These are phyloP conservation scores for Lynx canadensis DNA, from an alignment of 2,113 vertebrate species.

Conservation along the genomic window DNA sequence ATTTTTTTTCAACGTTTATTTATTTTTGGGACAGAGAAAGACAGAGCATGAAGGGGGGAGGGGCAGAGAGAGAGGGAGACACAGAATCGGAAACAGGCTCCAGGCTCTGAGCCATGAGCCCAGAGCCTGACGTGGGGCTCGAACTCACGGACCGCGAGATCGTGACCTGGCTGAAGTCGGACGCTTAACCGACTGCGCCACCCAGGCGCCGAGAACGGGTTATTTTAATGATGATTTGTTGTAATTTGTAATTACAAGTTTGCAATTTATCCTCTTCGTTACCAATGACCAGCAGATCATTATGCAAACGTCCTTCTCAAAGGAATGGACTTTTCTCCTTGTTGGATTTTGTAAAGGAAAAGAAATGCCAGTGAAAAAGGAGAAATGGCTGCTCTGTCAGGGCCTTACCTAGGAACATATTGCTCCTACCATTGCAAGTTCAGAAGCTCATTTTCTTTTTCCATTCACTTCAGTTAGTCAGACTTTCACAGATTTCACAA, in stretches of 20 bases:
- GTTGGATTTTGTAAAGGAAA: neutral
- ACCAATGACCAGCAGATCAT: neutral
- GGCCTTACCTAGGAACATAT: neutral
- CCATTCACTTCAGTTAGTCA: neutral
- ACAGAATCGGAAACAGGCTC: too few relatives aligned
- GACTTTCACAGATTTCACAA: neutral
- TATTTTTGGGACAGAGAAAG: too few relatives aligned
- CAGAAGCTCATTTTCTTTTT: neutral
- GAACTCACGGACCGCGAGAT: too few relatives aligned
- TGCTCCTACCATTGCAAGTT: neutral
- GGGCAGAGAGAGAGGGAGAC: too few relatives aligned
- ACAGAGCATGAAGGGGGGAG: too few relatives aligned
- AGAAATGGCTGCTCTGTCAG: neutral
- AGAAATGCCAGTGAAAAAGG: neutral
- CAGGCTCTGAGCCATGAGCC: too few relatives aligned
- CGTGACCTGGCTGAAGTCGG: too few relatives aligned
- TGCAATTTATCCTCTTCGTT: neutral
- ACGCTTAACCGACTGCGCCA: too few relatives aligned
- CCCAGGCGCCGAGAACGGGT: constrained; percentile 18
- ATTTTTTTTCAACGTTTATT: too few relatives aligned
- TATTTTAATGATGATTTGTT: neutral
- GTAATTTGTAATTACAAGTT: neutral
- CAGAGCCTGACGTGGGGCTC: too few relatives aligned
- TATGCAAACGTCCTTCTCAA: neutral
- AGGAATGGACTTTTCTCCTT: neutral